A percentile compares a stretch with the other conserved stretches of the same genome.
These are phyloP conservation scores for Oceanites oceanicus DNA, from an alignment of 2,113 vertebrate species.

Conservation along the genomic window DNA sequence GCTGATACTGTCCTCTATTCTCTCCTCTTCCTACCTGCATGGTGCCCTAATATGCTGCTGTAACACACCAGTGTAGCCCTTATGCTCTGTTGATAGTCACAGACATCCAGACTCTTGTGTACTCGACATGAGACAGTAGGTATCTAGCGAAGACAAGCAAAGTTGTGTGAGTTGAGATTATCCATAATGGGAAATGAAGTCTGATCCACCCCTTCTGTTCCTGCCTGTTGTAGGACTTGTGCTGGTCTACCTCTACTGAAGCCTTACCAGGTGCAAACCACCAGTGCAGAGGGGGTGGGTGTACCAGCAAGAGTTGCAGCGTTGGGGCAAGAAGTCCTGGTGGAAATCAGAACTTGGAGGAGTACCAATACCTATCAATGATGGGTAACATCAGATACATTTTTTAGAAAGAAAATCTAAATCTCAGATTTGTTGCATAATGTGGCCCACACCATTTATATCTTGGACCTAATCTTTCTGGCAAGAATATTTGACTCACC, in stretches of 20 bases:
- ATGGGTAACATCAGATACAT: background rate
- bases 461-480: background rate
- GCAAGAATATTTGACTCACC: background rate
- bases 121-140: background rate
- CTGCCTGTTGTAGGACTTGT: background rate
- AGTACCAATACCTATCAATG: background rate
- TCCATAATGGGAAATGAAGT: background rate
- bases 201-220: background rate
- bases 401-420: background rate
- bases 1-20: background rate
- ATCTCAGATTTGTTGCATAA: background rate
- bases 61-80: background rate
- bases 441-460: background rate
- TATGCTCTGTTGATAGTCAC: background rate
- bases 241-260: background rate
- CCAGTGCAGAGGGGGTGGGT: rapidly evolving
- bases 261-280: background rate
- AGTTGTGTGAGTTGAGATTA: background rate
- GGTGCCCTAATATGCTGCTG: background rate
- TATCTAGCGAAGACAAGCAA: background rate
- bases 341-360: background rate
- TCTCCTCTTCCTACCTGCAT: background rate
- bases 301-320: background rate
- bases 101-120: background rate
- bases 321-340: background rate